phyloP scores from a whole-genome alignment of 1,140 invertebrate species.

The Muscidifurax raptorellus region DNA sequence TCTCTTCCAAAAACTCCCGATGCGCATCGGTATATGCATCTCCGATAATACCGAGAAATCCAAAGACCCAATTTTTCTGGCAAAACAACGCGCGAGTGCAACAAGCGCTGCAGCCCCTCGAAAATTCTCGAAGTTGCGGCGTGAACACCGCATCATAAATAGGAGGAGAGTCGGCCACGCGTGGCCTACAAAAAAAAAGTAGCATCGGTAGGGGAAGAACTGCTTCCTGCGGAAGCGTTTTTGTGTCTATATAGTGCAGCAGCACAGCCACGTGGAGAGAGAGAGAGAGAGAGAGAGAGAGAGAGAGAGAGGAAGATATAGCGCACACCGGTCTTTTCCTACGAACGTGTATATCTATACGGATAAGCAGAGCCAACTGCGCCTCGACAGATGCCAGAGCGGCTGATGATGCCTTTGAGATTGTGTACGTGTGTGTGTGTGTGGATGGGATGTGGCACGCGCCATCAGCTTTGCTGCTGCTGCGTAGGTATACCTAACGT shows the following conservation, averaged over 20 bases:
- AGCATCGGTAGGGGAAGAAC: conserved; percentile 26
- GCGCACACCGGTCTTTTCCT: neutral
- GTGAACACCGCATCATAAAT: neutral
- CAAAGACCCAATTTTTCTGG: neutral
- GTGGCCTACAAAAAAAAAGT: conserved; percentile 6
- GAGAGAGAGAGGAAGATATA: neutral
- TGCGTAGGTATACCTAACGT: neutral
- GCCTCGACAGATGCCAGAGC: conserved; percentile 56
- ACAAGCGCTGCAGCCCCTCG: neutral
- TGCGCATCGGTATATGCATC: no score
- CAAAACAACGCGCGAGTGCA: neutral
- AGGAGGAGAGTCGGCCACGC: conserved; percentile 20
- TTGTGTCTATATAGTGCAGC: conserved; percentile 46
- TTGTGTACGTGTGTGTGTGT: conserved; percentile 56
- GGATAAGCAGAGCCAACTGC: neutral
- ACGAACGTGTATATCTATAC: neutral
- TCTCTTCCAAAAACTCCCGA: no score
- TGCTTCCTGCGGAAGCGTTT: conserved; percentile 73
- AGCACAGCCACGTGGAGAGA: neutral
- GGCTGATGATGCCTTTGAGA: conserved; percentile 47
- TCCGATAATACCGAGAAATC: no score
- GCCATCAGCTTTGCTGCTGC: conserved; percentile 46
- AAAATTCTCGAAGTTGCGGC: neutral
- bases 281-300: conserved; percentile 16
- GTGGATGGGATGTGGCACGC: conserved; percentile 61